A percentile compares a stretch with the other conserved stretches of the same genome.
Conservation (phyloP, 2,113 vertebrate species). For the Channa maculata region DNA sequence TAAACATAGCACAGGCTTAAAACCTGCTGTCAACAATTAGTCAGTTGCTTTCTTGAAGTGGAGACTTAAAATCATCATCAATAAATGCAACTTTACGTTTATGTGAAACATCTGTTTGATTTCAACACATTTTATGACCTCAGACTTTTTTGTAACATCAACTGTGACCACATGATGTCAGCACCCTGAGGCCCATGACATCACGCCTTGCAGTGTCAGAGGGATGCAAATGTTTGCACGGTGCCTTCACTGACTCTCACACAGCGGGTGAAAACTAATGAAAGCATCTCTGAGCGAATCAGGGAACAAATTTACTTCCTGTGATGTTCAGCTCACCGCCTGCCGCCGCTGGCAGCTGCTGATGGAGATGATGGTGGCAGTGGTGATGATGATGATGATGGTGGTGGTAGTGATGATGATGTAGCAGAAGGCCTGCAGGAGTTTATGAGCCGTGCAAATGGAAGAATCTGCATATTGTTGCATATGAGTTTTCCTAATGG, state of each 20-base stretch:
- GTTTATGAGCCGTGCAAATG: slow-evolving; percentile 85
- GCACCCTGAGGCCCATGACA: slow-evolving; percentile 15
- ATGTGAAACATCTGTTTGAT: no score
- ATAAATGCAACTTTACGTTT: no score
- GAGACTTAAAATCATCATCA: no score
- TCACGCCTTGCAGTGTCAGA: neutral
- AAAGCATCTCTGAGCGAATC: slow-evolving; percentile 74
- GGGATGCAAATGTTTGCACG: neutral
- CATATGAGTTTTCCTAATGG: slow-evolving; percentile 81
- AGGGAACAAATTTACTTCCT: slow-evolving; percentile 78
- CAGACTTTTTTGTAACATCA: no score
- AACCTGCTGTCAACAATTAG: no score
- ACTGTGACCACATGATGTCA: neutral
- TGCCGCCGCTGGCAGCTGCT: slow-evolving; percentile 67
- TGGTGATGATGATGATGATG: slow-evolving; percentile 55
- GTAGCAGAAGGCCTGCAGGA: slow-evolving; percentile 75
- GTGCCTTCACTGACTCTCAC: slow-evolving; percentile 45
- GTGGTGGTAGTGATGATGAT: slow-evolving; percentile 67
- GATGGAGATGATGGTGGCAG: slow-evolving; percentile 41
- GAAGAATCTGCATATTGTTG: slow-evolving; percentile 81
- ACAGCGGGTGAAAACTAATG: slow-evolving; percentile 78
- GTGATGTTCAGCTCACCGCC: slow-evolving; percentile 69
- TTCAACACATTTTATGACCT: no score
- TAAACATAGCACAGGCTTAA: no score
- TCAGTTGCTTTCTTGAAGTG: no score